Evolutionary conservation across 2,888 invertebrate genomes (phyloP), one percentile per base, ranked within the genome.

Genomic region (Plagodis pulveraria): DNA sequence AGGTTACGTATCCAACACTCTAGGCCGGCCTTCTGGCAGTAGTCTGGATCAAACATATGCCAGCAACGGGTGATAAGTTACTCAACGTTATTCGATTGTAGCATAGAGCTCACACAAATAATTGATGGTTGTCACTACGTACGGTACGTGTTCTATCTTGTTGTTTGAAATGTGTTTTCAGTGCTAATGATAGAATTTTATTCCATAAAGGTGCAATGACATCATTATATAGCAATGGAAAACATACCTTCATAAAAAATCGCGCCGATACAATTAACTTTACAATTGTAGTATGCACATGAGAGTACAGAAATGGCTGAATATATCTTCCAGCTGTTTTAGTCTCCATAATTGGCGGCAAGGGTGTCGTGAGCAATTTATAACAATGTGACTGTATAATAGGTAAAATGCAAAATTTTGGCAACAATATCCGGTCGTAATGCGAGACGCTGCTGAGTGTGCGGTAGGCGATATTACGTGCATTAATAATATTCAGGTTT

Each of bases 351-450:
- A 69, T 67, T 63, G 63, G 69, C 45, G 64, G 69, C 63, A 52
- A 64, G 67, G 67, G 67, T 69, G 67, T 63, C 56, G 69, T 66
- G 59, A 64, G 65, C 62, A 71, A 69, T 71, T 69, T 67, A 67
- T 67, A 70, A 67, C 70, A 68, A 64, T 56, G 69, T 41, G 51
- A 69, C 43, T 52, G 51, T 59, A 51, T 60, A 60, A 52, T 56
- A 67, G 68, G 74, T 73, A 77, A 77, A 76, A 79, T 76, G 73
- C 74, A 73, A 76, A 76, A 76, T 79, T 77, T 79, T 79, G 78
- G 78, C 78, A 79, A 79, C 78, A 70, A 65, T 73, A 74, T 69
- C 66, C 76, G 80, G 54, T 65, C 62, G 69, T 76, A 74, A 76
- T 66, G 69, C 66, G 72, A 78, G 72, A 76, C 72, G 66, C 63